Evolutionary conservation across 2,113 vertebrate species (phyloP).

Genomic region (Trichechus manatus): DNA sequence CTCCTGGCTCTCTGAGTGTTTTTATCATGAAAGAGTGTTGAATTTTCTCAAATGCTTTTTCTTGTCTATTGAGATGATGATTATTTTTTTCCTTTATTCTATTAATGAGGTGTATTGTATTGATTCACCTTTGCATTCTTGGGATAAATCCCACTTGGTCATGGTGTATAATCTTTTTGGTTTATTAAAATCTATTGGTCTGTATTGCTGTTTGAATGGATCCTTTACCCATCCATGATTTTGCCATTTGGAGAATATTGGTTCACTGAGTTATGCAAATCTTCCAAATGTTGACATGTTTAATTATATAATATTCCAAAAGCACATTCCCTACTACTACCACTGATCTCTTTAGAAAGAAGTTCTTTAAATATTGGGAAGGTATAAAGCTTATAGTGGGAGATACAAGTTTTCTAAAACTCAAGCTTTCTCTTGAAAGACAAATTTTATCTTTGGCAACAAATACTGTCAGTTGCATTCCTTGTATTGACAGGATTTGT

Average conservation of each 20-base stretch:
- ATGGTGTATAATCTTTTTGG: background rate
- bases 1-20: background rate
- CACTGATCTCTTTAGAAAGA: background rate
- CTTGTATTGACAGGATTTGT: background rate
- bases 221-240: background rate
- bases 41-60: background rate
- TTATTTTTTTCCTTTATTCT: background rate
- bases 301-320: background rate
- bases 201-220: background rate
- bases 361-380: background rate
- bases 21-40: background rate
- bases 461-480: background rate
- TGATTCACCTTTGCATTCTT: background rate
- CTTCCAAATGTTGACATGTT: background rate
- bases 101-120: background rate
- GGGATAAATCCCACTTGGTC: background rate
- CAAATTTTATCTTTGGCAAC: background rate
- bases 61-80: background rate
- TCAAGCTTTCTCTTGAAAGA: background rate
- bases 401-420: background rate
- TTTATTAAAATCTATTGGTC: background rate
- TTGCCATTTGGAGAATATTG: background rate
- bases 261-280: background rate
- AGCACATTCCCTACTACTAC: background rate
- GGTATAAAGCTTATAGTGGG: background rate